Conservation (phyloP, 2,113 vertebrate species). For the Archilochus colubris region DNA sequence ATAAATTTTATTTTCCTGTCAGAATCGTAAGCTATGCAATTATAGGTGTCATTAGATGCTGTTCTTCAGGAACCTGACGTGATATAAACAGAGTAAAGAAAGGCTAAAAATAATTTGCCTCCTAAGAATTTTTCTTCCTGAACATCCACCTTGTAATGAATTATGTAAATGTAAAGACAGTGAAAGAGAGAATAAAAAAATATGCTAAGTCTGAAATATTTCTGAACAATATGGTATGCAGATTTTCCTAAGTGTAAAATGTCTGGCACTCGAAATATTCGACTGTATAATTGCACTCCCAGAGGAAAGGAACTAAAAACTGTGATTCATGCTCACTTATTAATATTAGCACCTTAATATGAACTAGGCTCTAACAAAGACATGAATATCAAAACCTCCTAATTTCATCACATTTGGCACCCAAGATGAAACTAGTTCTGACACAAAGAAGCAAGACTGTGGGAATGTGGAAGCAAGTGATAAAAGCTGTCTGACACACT, state of each 20-base stretch:
- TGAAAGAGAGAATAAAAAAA: background rate
- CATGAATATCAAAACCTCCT: background rate
- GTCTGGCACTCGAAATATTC: background rate
- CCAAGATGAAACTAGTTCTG: conserved; percentile 4
- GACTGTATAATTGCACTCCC: background rate
- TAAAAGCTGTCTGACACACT: conserved; percentile 10
- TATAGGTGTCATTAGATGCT: background rate
- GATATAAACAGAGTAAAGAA: background rate
- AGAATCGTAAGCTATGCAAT: background rate
- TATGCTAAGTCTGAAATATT: background rate
- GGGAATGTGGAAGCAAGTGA: background rate
- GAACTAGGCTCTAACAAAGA: background rate
- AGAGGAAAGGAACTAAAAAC: background rate
- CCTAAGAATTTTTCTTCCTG: background rate
- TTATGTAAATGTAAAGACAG: background rate
- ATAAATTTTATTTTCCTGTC: background rate
- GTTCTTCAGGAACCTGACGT: background rate
- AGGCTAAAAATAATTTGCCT: background rate
- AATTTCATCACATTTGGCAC: background rate
- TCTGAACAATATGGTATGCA: background rate
- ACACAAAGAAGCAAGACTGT: background rate
- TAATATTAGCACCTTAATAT: background rate
- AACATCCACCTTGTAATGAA: background rate
- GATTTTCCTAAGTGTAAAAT: background rate
- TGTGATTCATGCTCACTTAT: background rate